Evolutionary conservation across 1,140 invertebrate species (phyloP).

Genomic region (honey bee (Apis mellifera)): Amel_HAv3.1 CM009931.2:27310501-27311000

Average conservation of each 20-base stretch:
- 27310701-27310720: conserved; percentile 89
- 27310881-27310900: conserved; percentile 6
- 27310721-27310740: conserved; percentile 90
- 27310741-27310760: conserved; percentile 67
- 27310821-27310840: conserved; percentile 15
- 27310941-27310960: not conserved
- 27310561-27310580: conserved; percentile 18
- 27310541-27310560: not conserved
- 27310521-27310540: too few species aligned
- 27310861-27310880: conserved; percentile 31
- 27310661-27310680: conserved; percentile 94
- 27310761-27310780: conserved; percentile 22
- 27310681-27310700: conserved; percentile 92
- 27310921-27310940: too few species aligned
- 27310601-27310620: conserved; percentile 75
- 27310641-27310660: conserved; percentile 92
- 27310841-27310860: conserved; percentile 37
- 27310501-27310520: not conserved
- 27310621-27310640: conserved; percentile 87
- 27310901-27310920: not conserved
- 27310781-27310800: conserved; percentile 40
- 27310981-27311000: conserved; percentile 42
- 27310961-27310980: not conserved
- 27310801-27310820: not conserved
- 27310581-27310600: conserved; percentile 63